phyloP scores from a whole-genome alignment of 2,797 vertebrate species.

The Luscinia luscinia region DNA sequence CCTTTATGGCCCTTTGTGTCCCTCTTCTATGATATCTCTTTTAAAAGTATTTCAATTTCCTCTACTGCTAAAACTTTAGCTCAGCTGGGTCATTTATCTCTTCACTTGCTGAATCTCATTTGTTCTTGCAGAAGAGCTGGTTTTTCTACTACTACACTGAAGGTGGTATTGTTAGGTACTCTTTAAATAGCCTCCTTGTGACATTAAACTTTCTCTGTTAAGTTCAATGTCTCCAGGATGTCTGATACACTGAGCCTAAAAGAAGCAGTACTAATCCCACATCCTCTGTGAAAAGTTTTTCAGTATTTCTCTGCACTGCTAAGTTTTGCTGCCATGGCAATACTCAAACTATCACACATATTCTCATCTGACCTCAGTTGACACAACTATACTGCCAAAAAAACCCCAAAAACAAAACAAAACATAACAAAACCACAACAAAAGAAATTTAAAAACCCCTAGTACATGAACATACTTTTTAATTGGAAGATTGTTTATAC shows the following conservation, averaged over 20 bases:
- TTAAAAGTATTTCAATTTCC: neutral
- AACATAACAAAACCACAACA: accelerated
- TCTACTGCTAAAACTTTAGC: neutral
- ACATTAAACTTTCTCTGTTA: neutral
- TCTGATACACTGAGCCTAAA: neutral
- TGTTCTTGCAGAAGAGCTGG: neutral
- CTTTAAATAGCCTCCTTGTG: neutral
- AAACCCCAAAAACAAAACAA: neutral
- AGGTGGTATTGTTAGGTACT: neutral
- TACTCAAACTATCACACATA: neutral
- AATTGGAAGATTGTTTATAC: neutral
- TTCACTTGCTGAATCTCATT: neutral
- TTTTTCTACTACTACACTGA: neutral
- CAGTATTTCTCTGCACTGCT: neutral
- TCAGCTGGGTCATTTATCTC: neutral
- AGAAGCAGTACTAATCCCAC: neutral
- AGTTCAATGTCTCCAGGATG: neutral
- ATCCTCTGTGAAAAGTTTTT: neutral
- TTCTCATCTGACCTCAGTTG: neutral
- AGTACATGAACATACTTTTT: neutral
- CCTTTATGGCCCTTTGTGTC: neutral
- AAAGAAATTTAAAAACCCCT: neutral
- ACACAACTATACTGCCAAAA: neutral
- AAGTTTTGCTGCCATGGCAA: neutral
- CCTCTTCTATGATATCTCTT: neutral